phyloP scores from a whole-genome alignment of 2,113 vertebrate species.

The western clawed frog (Xenopus tropicalis) region UCB_Xtro_10.0 CM004443.2:83506001-83506500 shows the following conservation, averaged over 20 bases:
- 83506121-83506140: conserved; percentile 45
- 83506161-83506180: conserved; percentile 34
- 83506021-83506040: conserved; percentile 2
- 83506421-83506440: background rate
- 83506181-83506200: conserved; percentile 29
- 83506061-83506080: conserved; percentile 26
- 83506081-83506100: conserved; percentile 34
- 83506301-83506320: conserved; percentile 34
- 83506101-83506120: conserved; percentile 31
- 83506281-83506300: conserved; percentile 26
- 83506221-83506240: conserved; percentile 24
- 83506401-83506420: background rate
- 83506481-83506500: no score
- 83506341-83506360: conserved; percentile 18
- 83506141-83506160: conserved; percentile 25
- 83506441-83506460: no score
- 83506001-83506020: conserved; percentile 15
- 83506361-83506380: conserved; percentile 28
- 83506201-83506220: conserved; percentile 6
- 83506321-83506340: conserved; percentile 5
- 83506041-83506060: conserved; percentile 23
- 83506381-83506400: conserved; percentile 9
- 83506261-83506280: conserved; percentile 31
- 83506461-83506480: no score
- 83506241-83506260: conserved; percentile 34